phyloP scores from a whole-genome alignment of 2,888 invertebrate species.

The Plemyria rubiginata region DNA sequence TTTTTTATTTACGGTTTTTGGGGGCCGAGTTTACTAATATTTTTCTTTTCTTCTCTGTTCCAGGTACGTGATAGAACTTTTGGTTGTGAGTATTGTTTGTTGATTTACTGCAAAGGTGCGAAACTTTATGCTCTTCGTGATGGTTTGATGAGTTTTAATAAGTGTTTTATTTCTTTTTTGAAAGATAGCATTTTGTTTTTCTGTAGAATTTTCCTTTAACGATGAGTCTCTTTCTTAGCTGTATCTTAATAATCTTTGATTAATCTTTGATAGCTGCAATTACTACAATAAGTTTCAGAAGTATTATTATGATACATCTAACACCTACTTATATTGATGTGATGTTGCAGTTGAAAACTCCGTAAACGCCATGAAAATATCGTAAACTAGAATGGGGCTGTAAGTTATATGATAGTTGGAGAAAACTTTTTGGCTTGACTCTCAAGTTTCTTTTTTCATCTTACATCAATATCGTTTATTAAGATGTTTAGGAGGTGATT shows the following conservation, averaged over 20 bases:
- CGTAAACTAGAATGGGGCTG: constrained; percentile 10
- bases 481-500: too few relatives aligned
- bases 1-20: constrained; percentile 41
- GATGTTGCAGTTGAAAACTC: constrained; percentile 25
- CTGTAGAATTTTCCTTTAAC: too few relatives aligned
- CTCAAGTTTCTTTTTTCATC: too few relatives aligned
- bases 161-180: too few relatives aligned
- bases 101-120: constrained; percentile 6
- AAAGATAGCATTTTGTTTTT: too few relatives aligned
- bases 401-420: not conserved
- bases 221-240: too few relatives aligned
- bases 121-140: not conserved
- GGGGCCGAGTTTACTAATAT: constrained; percentile 28
- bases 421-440: not conserved
- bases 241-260: too few relatives aligned
- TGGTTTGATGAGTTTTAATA: not conserved
- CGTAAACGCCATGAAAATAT: constrained; percentile 25
- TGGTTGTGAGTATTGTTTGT: constrained; percentile 20
- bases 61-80: constrained; percentile 35
- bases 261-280: too few relatives aligned
- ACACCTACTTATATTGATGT: constrained; percentile 12
- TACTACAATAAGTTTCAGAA: too few relatives aligned
- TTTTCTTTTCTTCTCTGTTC: constrained; percentile 36
- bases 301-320: too few relatives aligned
- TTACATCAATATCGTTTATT: too few relatives aligned